phyloP scores from a whole-genome alignment of 2,797 vertebrate species.

The Nannoperca australis region DNA sequence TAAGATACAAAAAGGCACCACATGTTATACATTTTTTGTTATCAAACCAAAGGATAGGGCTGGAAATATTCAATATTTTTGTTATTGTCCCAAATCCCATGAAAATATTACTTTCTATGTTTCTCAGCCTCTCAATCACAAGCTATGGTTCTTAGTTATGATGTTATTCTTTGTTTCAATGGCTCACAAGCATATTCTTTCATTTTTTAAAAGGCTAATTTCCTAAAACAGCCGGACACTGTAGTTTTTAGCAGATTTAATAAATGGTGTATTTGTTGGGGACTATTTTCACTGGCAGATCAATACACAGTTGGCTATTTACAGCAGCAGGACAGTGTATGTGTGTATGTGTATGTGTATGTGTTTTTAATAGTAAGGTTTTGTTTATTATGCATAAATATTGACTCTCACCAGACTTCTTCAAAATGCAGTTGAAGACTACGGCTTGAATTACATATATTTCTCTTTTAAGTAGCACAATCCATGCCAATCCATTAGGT shows the following conservation, averaged over 20 bases:
- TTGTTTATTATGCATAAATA: no score
- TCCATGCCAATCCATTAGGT: no score
- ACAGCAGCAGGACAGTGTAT: background rate
- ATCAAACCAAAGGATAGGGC: background rate
- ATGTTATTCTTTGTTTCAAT: background rate
- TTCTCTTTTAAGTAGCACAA: background rate
- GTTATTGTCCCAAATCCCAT: background rate
- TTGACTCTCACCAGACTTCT: background rate
- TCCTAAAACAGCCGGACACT: background rate
- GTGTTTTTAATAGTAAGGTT: background rate
- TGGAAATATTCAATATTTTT: background rate
- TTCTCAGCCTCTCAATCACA: background rate
- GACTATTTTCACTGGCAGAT: background rate
- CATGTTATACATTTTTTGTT: background rate
- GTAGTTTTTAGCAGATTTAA: background rate
- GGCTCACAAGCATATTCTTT: background rate
- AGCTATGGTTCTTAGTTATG: no score
- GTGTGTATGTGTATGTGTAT: no score
- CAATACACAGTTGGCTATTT: background rate
- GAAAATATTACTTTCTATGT: background rate
- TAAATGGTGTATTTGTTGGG: background rate
- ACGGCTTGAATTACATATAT: background rate
- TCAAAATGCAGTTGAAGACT: no score
- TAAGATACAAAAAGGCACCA: no score
- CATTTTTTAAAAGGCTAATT: background rate